Conservation (phyloP, 2,113 vertebrate genomes). For the Sinocyclocheilus anshuiensis region DNA sequence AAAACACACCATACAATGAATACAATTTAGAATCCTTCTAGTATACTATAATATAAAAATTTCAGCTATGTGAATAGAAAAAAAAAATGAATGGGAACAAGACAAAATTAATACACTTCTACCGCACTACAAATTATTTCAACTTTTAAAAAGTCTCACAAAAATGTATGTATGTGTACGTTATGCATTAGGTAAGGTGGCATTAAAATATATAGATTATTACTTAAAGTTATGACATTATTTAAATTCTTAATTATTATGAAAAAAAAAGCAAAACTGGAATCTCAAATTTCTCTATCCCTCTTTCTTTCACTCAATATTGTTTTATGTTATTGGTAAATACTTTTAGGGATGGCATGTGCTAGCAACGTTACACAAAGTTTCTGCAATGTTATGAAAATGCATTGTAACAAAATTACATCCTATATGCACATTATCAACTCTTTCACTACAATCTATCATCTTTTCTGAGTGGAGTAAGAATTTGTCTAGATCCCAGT, state of each 20-base stretch:
- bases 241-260: too few relatives aligned
- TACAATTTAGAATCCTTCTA: neutral
- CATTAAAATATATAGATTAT: too few relatives aligned
- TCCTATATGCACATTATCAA: too few relatives aligned
- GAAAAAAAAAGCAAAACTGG: neutral
- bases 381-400: neutral
- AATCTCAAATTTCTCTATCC: neutral
- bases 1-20: neutral
- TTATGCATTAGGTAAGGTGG: too few relatives aligned
- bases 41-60: too few relatives aligned
- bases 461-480: neutral
- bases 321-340: neutral
- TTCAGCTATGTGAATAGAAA: too few relatives aligned
- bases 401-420: neutral
- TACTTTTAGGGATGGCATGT: neutral
- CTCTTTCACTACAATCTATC: neutral
- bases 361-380: neutral
- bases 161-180: too few relatives aligned
- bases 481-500: slow-evolving; percentile 2
- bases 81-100: too few relatives aligned
- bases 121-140: too few relatives aligned
- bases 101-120: too few relatives aligned
- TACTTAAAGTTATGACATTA: too few relatives aligned
- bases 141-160: too few relatives aligned
- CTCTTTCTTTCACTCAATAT: neutral